Evolutionary conservation across 2,113 vertebrate species (phyloP).

Genomic region (Hypomesus transpacificus): DNA sequence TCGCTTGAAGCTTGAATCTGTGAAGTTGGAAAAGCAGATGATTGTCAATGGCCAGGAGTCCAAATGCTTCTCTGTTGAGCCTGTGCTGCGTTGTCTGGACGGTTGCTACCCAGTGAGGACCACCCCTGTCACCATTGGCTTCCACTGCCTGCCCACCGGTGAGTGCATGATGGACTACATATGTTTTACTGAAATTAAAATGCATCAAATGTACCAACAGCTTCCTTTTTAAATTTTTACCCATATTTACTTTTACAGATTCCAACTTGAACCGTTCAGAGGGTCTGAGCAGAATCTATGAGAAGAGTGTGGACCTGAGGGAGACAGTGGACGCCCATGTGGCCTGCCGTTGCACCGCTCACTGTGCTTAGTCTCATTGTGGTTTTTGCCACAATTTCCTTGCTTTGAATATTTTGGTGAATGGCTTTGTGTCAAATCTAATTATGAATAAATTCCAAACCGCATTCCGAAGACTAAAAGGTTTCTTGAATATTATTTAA

Average conservation of each 20-base stretch:
- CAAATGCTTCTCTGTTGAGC: slow-evolving; percentile 72
- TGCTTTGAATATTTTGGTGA: slow-evolving; percentile 4
- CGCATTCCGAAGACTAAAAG: background rate
- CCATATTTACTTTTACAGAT: slow-evolving; percentile 36
- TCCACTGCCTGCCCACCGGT: slow-evolving; percentile 70
- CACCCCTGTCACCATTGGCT: slow-evolving; percentile 58
- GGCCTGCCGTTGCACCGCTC: slow-evolving; percentile 60
- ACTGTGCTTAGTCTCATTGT: slow-evolving; percentile 52
- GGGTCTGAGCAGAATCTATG: background rate
- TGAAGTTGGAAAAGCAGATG: slow-evolving; percentile 65
- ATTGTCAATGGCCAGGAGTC: slow-evolving; percentile 47
- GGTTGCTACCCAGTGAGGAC: slow-evolving; percentile 62
- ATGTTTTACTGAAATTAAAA: background rate
- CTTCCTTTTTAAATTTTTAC: no score
- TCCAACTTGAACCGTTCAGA: slow-evolving; percentile 23
- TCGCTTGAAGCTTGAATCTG: slow-evolving; percentile 60
- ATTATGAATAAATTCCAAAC: slow-evolving; percentile 41
- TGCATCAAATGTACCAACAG: background rate
- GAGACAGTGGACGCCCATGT: slow-evolving; percentile 58
- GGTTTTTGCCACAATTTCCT: background rate
- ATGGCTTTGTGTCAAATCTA: slow-evolving; percentile 1
- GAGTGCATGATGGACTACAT: slow-evolving; percentile 35
- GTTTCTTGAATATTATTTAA: background rate
- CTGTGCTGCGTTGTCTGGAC: slow-evolving; percentile 67
- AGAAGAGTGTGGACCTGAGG: slow-evolving; percentile 28